Evolutionary conservation across 2,797 vertebrate species (phyloP), one percentile per base, ranked within the genome.

Genomic region (Epinephelus awoara): DNA sequence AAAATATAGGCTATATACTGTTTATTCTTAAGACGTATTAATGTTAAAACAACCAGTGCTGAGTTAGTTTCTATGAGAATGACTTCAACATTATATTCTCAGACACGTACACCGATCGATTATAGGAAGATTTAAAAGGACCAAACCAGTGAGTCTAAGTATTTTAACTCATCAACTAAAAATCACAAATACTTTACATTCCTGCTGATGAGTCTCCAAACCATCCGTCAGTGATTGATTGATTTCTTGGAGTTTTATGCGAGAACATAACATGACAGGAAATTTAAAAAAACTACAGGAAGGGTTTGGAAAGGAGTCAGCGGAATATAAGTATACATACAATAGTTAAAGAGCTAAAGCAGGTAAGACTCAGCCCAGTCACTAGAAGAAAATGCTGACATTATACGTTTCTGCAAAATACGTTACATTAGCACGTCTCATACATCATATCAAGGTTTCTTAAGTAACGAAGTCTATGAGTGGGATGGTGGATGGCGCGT

Each of bases 1-100:
- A 94, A 95, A 93, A 95, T 91, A 94, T 85, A 95, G 83, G 79
- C 84, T 91, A 81, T 91, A 91, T 73, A 84, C 76, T 78, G 83
- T 91, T 34, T 65, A 77, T 55, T 85, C 82, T 87, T 80, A 78
- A 81, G 84, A 93, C 79, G 2, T 55, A 42, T 68, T 71, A 67
- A 79, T 83, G 88, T 85, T 85, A 74, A 89, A 92, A 90, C 80
- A 67, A 88, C 67, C 78, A 74, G 72, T 62, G 80, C 72, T 34
- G 76, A 72, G 77, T 76, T 85, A 47, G 61, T 78, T 80, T 56
- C 72, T 49, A 75, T 29, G 70, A 68, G 66, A 51, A 67, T n/a
- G 72, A 64, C 7, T 67, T 68, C n/a, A 42, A 64, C 29, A 1
- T 75, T 76, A 61, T 79, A 57, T 74, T 65, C 71, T 82, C 57